Evolutionary conservation across 2,797 vertebrate genomes (phyloP), one percentile per base, ranked within the genome.

Genomic region (Mareca strepera): DNA sequence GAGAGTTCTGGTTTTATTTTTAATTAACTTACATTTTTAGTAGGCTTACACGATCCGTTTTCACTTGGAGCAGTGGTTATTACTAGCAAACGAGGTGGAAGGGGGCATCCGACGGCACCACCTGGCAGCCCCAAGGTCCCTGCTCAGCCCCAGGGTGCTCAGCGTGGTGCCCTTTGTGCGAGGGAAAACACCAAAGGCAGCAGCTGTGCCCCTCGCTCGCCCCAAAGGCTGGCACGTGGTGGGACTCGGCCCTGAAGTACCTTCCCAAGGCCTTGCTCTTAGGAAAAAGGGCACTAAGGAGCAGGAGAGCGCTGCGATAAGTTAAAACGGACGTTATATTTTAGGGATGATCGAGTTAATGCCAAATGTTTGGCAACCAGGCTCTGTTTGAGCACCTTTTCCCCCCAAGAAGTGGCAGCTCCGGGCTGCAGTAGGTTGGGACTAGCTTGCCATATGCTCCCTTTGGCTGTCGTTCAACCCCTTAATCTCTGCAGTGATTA

Each of bases 21-120:
- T 52, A 37, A 28, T 3, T 25, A 35, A 35, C 1, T 3, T 50
- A 3, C 14, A 11, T 43, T 76, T 56, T 41, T 20, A 28, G 14
- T 7, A 5, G 11, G 7, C 33, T 76, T 60, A 17, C 0, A 0
- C 3, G 35, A 48, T 11, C 8, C 2, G 20, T 70, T 58, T 41
- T 17, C 43, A 7, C 12, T 7, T 37, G 31, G 29, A n/a, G 26
- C 20, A 7, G 43, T 9, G 22, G 23, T n/a, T 28, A 20, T n/a
- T 28, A 13, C 11, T 26, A 33, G 25, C 10, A 5, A 56, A 26
- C 1, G 48, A 62, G 16, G 21, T n/a, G 48, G 48, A 69, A 69
- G 20, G 9, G 44, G 16, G 25, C 4, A 69, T 6, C 25, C 12
- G 29, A 41, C 31, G 1, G 1, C 63, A 33, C 68, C 39, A 20